Conservation (phyloP, 1,140 invertebrate species). For the Drosophila tsacasi region DNA sequence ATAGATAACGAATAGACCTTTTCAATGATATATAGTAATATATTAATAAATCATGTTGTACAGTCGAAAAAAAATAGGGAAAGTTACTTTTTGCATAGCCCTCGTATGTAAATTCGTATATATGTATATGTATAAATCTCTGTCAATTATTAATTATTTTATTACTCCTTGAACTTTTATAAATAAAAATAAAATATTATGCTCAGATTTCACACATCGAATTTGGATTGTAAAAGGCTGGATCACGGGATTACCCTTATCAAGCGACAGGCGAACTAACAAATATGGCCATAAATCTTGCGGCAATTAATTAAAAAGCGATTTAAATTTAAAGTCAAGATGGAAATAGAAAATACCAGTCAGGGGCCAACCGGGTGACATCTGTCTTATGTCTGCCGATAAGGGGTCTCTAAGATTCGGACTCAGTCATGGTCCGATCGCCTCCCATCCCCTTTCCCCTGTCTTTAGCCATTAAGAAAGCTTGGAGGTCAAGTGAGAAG, state of each 20-base stretch:
- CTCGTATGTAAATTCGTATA: too few species aligned
- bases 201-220: constrained; percentile 4
- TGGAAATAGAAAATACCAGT: constrained; percentile 50
- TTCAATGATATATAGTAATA: too few species aligned
- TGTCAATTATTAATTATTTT: too few species aligned
- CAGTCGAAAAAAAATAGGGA: too few species aligned
- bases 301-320: constrained; percentile 72
- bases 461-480: constrained; percentile 1
- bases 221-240: constrained; percentile 29
- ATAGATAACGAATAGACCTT: too few species aligned
- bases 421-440: constrained; percentile 12
- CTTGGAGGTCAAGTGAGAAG: constrained; percentile 26
- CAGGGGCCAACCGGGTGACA: constrained; percentile 37
- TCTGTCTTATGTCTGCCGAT: constrained; percentile 40
- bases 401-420: constrained; percentile 13
- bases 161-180: background rate
- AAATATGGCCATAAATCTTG: constrained; percentile 74
- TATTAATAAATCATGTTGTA: too few species aligned
- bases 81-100: too few species aligned
- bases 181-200: background rate
- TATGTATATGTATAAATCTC: too few species aligned
- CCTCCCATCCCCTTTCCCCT: background rate
- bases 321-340: constrained; percentile 57
- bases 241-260: constrained; percentile 24
- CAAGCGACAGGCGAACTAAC: constrained; percentile 36